Evolutionary conservation across 2,113 vertebrate species (phyloP).

Genomic region (Podilymbus podiceps): DNA sequence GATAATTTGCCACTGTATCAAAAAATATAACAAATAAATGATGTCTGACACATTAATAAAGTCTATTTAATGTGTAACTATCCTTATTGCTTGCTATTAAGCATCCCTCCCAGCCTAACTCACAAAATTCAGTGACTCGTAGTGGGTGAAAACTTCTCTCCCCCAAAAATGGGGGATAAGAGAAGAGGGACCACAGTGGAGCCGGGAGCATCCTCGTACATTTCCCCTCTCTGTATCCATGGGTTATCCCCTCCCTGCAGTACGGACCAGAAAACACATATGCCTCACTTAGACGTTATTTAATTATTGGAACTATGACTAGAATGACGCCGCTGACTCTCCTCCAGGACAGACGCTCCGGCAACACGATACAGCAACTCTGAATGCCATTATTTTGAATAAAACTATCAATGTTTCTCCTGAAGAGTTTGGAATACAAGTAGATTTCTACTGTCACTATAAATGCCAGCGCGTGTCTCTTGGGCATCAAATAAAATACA

Average conservation of each 20-base stretch:
- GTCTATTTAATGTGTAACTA: neutral
- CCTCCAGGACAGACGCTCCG: neutral
- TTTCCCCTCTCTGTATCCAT: neutral
- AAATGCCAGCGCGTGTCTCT: neutral
- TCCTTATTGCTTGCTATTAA: neutral
- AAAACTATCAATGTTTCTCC: slow-evolving; percentile 8
- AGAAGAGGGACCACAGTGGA: neutral
- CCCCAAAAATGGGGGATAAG: neutral
- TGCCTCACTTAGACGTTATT: neutral
- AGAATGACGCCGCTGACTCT: neutral
- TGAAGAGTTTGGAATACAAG: slow-evolving; percentile 24
- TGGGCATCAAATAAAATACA: slow-evolving; percentile 19
- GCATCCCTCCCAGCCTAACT: neutral
- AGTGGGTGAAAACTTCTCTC: neutral
- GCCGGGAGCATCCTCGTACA: neutral
- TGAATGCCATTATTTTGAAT: neutral
- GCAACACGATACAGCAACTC: neutral
- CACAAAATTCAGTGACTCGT: neutral
- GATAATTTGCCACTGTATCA: neutral
- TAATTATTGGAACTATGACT: neutral
- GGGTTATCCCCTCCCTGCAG: neutral
- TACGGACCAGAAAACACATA: neutral
- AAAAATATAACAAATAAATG: neutral
- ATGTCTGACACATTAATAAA: neutral
- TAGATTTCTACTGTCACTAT: slow-evolving; percentile 32